These are phyloP conservation scores for Hippocampus mohnikei DNA, from an alignment of 2,113 vertebrate genomes.

Conservation along the genomic window DNA sequence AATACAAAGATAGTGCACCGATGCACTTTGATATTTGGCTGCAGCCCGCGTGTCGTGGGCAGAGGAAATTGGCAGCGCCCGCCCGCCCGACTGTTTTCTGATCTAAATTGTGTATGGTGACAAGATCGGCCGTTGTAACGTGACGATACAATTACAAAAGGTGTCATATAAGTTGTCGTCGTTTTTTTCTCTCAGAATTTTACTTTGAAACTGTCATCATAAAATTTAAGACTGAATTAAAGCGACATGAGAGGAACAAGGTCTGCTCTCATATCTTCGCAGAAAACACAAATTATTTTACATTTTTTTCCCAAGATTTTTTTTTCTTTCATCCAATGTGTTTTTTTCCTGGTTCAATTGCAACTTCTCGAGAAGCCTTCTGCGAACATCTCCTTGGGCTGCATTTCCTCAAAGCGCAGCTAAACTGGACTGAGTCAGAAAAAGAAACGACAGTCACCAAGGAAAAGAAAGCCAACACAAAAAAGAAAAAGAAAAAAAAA, in stretches of 20 bases:
- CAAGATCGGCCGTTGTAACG: neutral
- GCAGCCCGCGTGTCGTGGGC: conserved; percentile 10
- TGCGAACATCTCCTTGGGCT: conserved; percentile 24
- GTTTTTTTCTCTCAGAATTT: too few relatives aligned
- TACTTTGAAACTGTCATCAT: too few relatives aligned
- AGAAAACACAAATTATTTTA: too few relatives aligned
- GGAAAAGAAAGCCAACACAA: conserved; percentile 34
- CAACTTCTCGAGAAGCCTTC: neutral
- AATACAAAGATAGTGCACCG: conserved; percentile 28
- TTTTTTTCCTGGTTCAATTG: neutral
- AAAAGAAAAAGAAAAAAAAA: conserved; percentile 15
- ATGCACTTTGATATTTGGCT: conserved; percentile 9
- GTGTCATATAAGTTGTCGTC: neutral
- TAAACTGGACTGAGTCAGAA: conserved; percentile 29
- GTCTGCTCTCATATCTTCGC: too few relatives aligned
- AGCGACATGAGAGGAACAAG: too few relatives aligned
- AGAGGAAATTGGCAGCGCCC: neutral
- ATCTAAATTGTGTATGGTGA: neutral
- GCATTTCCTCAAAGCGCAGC: conserved; percentile 46
- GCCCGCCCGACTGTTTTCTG: neutral
- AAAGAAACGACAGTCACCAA: conserved; percentile 36
- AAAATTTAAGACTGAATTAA: too few relatives aligned
- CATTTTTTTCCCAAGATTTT: too few relatives aligned
- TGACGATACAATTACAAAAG: neutral
- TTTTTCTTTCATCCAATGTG: too few relatives aligned